Percentiles rank a stretch among this genome's conserved stretches.
phyloP scores from a whole-genome alignment of 2,113 vertebrate species.

The Nyctibius bracteatus region DNA sequence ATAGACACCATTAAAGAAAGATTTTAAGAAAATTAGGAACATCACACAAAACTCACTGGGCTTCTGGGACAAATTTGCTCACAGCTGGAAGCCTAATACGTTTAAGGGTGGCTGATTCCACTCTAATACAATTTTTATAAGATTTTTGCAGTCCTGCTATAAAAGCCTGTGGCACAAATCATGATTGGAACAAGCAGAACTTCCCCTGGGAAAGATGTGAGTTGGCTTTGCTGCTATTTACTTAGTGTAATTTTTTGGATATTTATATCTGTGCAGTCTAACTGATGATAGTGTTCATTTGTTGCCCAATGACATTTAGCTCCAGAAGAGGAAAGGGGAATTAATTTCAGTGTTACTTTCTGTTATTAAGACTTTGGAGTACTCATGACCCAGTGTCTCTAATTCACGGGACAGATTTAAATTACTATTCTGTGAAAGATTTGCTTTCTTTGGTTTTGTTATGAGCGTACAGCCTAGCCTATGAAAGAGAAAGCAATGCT shows the following conservation, averaged over 20 bases:
- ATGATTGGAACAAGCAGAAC: background rate
- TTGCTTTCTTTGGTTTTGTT: background rate
- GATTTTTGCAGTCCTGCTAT: background rate
- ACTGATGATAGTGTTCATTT: background rate
- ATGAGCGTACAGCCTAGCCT: background rate
- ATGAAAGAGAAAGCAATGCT: background rate
- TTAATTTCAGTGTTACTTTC: background rate
- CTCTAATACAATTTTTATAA: conserved; percentile 10
- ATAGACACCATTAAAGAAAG: background rate
- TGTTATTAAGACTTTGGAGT: background rate
- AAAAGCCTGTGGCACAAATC: background rate
- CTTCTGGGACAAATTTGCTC: background rate
- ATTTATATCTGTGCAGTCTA: background rate
- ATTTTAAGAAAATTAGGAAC: background rate
- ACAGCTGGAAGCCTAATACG: background rate
- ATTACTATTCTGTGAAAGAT: background rate
- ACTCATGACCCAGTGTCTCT: background rate
- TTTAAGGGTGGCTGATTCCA: background rate
- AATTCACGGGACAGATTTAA: background rate
- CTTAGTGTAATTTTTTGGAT: background rate
- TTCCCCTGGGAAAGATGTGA: background rate
- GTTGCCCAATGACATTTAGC: background rate
- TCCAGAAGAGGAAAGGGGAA: background rate
- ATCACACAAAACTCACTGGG: background rate
- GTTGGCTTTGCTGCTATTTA: background rate